Percentiles rank a stretch among this genome's conserved stretches.
phyloP scores from a whole-genome alignment of 1,140 invertebrate species.

The Drosophila setifemur region DNA sequence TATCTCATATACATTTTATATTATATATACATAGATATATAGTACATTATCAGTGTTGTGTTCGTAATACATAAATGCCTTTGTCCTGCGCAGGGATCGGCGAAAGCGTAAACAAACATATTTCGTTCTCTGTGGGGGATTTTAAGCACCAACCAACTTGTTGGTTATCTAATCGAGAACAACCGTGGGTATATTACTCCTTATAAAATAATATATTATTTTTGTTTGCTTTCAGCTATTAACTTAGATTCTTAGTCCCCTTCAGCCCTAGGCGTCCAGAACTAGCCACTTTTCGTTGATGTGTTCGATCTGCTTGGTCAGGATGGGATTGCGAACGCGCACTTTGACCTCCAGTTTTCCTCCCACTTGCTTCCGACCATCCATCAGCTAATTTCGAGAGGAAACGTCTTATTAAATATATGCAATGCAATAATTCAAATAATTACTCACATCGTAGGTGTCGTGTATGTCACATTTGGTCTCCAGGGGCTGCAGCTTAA shows the following conservation, averaged over 20 bases:
- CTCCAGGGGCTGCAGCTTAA: conserved; percentile 94
- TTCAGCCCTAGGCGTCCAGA: conserved; percentile 83
- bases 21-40: conserved; percentile 47
- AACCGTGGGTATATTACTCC: neutral
- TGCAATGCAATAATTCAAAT: conserved; percentile 5
- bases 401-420: conserved; percentile 10
- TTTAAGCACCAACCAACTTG: conserved; percentile 15
- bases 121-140: conserved; percentile 1
- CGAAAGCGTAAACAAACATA: conserved; percentile 31
- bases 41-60: conserved; percentile 57
- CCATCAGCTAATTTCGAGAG: conserved; percentile 88
- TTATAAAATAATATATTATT: conserved; percentile 28
- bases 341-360: conserved; percentile 96
- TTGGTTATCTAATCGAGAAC: conserved; percentile 2
- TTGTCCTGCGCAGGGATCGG: conserved; percentile 13
- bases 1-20: conserved; percentile 53
- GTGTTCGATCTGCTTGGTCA: conserved; percentile 94
- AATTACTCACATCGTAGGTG: conserved; percentile 94
- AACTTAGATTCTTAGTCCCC: neutral
- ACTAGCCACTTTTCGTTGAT: conserved; percentile 96
- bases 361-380: conserved; percentile 92
- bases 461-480: conserved; percentile 94
- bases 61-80: conserved; percentile 49
- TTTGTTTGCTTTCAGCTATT: conserved; percentile 35
- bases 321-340: conserved; percentile 94